phyloP scores from a whole-genome alignment of 2,113 vertebrate species.

The Odocoileus hemionus region DNA sequence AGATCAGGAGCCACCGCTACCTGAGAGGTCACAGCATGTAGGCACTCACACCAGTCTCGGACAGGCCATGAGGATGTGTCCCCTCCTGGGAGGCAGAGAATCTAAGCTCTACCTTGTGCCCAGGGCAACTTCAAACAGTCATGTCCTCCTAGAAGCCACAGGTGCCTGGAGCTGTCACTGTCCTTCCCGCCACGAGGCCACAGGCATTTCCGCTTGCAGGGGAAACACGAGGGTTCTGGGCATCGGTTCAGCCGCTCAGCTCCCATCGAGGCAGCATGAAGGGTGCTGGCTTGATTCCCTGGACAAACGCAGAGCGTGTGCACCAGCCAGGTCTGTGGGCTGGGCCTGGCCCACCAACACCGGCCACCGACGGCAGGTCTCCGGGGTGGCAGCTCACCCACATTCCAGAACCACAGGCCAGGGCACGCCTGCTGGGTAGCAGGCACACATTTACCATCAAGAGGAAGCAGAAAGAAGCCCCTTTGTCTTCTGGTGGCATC shows the following conservation, averaged over 20 bases:
- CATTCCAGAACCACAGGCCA: constrained; percentile 55
- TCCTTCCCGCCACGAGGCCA: rapidly evolving
- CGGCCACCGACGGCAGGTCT: not conserved
- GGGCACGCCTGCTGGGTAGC: constrained; percentile 51
- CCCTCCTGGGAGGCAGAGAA: not conserved
- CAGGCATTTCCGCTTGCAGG: not conserved
- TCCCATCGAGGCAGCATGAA: not conserved
- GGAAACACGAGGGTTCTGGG: not conserved
- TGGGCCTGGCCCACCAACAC: constrained; percentile 22
- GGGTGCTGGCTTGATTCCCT: constrained; percentile 47
- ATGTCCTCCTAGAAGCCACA: rapidly evolving
- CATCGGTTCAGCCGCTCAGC: not conserved
- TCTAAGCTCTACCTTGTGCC: not conserved
- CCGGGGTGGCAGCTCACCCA: not conserved
- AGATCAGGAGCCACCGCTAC: not conserved
- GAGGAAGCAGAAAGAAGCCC: not conserved
- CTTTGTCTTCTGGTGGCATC: not conserved
- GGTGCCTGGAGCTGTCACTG: not conserved
- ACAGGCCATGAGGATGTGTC: not conserved
- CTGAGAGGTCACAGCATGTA: not conserved
- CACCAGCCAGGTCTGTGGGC: not conserved
- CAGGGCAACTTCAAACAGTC: not conserved
- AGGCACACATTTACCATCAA: rapidly evolving
- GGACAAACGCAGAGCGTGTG: constrained; percentile 48
- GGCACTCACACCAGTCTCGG: not conserved